Base-by-base conservation (phyloP, 2,888 invertebrate genomes). In the Geophilus truncorum region DNA sequence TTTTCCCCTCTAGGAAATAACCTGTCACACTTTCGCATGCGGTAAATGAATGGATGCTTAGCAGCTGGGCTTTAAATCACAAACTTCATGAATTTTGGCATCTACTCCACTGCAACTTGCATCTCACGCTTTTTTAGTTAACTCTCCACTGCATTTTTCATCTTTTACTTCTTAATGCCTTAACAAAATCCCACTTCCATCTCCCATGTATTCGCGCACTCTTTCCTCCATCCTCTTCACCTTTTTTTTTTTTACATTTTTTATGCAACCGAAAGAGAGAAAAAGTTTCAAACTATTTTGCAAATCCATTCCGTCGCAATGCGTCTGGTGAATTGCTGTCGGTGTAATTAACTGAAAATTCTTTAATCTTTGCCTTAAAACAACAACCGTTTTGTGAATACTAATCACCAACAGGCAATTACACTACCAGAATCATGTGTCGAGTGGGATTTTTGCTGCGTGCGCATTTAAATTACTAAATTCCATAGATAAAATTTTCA, bases 31-130 rank as follows among this genome's bases (percentile, higher is more conserved):
- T 62, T 62, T 62, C 62, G 62, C 62, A 62, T 62, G 62, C 28
- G 28, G 62, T 62, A 62, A 62, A 62, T 62, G 62, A 62, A 62
- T 62, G 62, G 62, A 62, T 62, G 62, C 62, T 62, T 62, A 62
- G 62, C 62, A 62, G 23, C 62, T 62, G 62, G 62, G 62, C 62
- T 25, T 62, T 62, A 62, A 62, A 62, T 62, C 62, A 62, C 62
- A 62, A 62, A 62, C 62, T 62, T 62, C 62, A 62, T 62, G 62
- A 62, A 62, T 62, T 62, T 62, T 62, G 62, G 62, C 62, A 62
- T 62, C 62, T 25, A 25, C 62, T 28, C 45, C 9, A 45, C 12
- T 62, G 12, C 23, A 62, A 62, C 62, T 62, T 62, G 62, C 62
- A 62, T 62, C 62, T 23, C 62, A 62, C 9, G 62, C 25, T 62